These are phyloP conservation scores for Lomographa bimaculata DNA, from an alignment of 2,888 invertebrate genomes.

Conservation along the genomic window DNA sequence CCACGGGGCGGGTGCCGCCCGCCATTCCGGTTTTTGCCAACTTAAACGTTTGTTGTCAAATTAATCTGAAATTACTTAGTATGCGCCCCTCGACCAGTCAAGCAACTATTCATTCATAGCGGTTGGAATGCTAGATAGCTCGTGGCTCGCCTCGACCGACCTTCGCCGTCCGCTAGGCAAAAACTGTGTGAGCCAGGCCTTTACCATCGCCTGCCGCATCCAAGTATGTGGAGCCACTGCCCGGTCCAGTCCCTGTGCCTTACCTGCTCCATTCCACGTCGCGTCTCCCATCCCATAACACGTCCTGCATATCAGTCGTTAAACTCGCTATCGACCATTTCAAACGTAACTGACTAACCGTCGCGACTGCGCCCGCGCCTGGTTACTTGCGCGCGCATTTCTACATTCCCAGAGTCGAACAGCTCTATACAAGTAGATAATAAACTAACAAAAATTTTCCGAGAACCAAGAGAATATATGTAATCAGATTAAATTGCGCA, in stretches of 20 bases:
- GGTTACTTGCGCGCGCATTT: not conserved
- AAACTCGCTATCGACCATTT: constrained; percentile 12
- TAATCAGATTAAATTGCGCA: constrained; percentile 40
- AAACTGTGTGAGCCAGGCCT: constrained; percentile 63
- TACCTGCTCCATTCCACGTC: constrained; percentile 42
- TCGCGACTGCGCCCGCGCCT: no score
- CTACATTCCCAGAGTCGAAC: not conserved
- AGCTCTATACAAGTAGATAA: constrained; percentile 12
- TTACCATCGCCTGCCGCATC: constrained; percentile 52
- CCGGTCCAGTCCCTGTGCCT: constrained; percentile 37
- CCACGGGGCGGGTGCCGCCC: constrained; percentile 74
- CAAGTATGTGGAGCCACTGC: constrained; percentile 62
- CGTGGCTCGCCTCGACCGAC: constrained; percentile 74
- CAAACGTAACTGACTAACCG: constrained; percentile 19
- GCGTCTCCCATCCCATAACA: constrained; percentile 4
- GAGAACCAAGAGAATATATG: constrained; percentile 35
- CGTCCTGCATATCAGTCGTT: constrained; percentile 8
- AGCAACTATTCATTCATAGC: constrained; percentile 81
- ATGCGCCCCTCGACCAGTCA: constrained; percentile 73
- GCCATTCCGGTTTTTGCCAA: constrained; percentile 77
- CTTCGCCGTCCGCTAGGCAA: constrained; percentile 59
- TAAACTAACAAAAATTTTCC: constrained; percentile 32
- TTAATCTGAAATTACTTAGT: constrained; percentile 78
- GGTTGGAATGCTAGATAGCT: constrained; percentile 78
- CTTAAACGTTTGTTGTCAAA: constrained; percentile 82